A percentile compares a stretch with the other conserved stretches of the same genome.
Conservation (phyloP, 2,888 invertebrate genomes). For the Drosophila melanosoma region DNA sequence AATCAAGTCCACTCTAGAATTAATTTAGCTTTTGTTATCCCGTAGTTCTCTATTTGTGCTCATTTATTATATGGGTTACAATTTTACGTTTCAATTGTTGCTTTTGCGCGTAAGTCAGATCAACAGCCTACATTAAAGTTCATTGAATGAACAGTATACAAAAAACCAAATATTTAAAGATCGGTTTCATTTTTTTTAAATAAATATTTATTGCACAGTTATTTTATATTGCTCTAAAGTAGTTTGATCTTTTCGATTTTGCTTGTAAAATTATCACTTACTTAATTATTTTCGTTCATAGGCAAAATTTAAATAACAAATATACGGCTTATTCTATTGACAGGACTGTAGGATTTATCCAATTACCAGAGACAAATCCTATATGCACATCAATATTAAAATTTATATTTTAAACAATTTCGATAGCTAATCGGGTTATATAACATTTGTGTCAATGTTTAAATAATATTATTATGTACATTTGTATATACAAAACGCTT, state of each 20-base stretch:
- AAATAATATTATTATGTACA: conserved; percentile 50
- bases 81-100: not conserved
- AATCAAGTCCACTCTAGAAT: conserved; percentile 14
- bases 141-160: not conserved
- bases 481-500: conserved; percentile 58
- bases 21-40: conserved; percentile 22
- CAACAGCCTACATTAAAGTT: not conserved
- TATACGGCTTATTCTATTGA: conserved; percentile 46
- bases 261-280: conserved; percentile 51
- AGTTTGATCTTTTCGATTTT: conserved; percentile 37
- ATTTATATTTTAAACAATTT: conserved; percentile 14
- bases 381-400: conserved; percentile 13
- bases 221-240: conserved; percentile 61
- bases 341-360: conserved; percentile 10
- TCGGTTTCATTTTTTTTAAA: conserved; percentile 9
- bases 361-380: conserved; percentile 3
- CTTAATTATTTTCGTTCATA: conserved; percentile 38
- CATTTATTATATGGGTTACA: not conserved
- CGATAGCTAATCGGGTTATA: conserved; percentile 30
- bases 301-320: conserved; percentile 22
- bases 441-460: conserved; percentile 36
- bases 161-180: not conserved
- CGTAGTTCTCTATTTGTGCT: conserved; percentile 11
- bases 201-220: conserved; percentile 70
- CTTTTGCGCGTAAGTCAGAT: not conserved